Evolutionary conservation across 2,113 vertebrate genomes (phyloP).

Genomic region (Anarhynchus alexandrinus): DNA sequence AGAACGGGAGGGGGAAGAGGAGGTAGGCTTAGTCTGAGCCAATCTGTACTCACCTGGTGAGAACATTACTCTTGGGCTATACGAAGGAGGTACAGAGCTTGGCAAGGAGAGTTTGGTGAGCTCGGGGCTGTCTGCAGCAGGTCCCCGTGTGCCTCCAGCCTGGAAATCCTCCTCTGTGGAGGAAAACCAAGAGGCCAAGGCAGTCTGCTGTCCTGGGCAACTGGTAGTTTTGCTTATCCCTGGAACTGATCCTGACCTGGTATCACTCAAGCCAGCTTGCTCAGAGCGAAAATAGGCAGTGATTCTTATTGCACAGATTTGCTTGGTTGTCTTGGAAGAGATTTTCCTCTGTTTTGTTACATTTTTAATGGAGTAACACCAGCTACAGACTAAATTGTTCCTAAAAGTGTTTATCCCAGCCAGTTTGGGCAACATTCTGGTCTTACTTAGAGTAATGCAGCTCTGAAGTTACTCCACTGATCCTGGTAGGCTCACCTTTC

Average conservation of each 20-base stretch:
- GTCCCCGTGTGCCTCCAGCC: neutral
- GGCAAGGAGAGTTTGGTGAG: neutral
- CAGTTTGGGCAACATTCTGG: neutral
- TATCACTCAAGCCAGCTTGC: neutral
- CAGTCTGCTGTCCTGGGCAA: neutral
- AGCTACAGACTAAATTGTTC: neutral
- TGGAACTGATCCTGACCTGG: neutral
- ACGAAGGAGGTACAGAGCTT: neutral
- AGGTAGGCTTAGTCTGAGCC: neutral
- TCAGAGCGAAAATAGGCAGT: neutral
- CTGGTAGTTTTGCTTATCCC: neutral
- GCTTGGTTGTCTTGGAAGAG: neutral
- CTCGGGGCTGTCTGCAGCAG: neutral
- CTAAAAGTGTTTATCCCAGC: neutral
- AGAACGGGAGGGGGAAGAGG: neutral
- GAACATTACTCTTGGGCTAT: neutral
- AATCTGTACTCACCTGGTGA: neutral
- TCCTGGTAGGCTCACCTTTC: neutral
- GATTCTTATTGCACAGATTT: neutral
- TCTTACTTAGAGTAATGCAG: neutral
- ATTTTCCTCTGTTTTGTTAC: neutral
- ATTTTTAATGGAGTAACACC: neutral
- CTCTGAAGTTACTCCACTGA: neutral
- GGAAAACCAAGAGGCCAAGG: neutral
- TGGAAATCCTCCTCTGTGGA: neutral